Evolutionary conservation across 1,140 invertebrate genomes (phyloP).

Genomic region (Trissolcus basalis): DNA sequence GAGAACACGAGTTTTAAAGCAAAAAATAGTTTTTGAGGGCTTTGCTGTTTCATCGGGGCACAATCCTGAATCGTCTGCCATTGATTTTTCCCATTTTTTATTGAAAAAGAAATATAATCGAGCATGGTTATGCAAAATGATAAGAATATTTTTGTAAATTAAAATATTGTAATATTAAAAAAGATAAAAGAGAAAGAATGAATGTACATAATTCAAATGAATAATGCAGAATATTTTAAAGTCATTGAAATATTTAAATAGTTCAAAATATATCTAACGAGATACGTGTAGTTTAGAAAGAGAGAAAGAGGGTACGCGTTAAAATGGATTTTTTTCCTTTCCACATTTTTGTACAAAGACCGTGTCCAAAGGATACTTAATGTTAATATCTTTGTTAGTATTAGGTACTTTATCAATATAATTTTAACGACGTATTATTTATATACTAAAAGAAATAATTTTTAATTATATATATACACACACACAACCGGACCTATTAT

Average conservation of each 20-base stretch:
- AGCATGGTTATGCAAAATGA: slow-evolving; percentile 27
- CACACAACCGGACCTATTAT: not conserved
- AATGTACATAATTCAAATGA: slow-evolving; percentile 36
- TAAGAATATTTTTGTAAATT: slow-evolving; percentile 49
- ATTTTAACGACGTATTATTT: slow-evolving; percentile 26
- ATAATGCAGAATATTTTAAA: slow-evolving; percentile 38
- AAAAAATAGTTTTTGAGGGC: not conserved
- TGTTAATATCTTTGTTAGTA: slow-evolving; percentile 39
- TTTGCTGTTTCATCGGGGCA: slow-evolving; percentile 31
- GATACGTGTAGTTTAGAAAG: slow-evolving; percentile 4
- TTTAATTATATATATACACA: slow-evolving; percentile 20
- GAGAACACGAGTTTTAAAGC: not conserved
- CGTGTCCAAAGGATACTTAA: slow-evolving; percentile 50
- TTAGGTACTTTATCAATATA: slow-evolving; percentile 35
- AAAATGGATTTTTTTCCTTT: slow-evolving; percentile 23
- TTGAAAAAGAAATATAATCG: slow-evolving; percentile 34
- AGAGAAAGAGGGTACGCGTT: slow-evolving; percentile 24
- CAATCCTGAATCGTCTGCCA: slow-evolving; percentile 11
- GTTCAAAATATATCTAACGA: slow-evolving; percentile 27
- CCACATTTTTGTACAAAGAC: slow-evolving; percentile 28
- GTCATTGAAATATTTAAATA: slow-evolving; percentile 45
- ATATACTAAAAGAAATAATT: slow-evolving; percentile 7
- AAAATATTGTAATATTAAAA: not conserved
- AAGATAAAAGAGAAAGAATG: not conserved
- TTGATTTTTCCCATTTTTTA: slow-evolving; percentile 5